phyloP scores from a whole-genome alignment of 2,797 vertebrate genomes.

The Falco novaeseelandiae region DNA sequence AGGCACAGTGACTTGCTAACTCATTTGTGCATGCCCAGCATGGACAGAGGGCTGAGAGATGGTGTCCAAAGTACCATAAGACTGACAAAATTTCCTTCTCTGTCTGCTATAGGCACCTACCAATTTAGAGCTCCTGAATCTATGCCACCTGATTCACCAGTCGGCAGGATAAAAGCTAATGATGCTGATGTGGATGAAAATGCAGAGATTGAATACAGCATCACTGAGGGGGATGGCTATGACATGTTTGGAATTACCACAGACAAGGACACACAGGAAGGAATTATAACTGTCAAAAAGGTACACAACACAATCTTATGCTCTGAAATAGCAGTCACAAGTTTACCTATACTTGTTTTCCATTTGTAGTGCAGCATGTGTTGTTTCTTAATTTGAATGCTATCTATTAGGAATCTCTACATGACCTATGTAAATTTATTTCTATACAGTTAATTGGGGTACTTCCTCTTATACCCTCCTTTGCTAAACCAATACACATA shows the following conservation, averaged over 20 bases:
- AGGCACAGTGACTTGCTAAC: fast-evolving
- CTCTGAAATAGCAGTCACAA: neutral
- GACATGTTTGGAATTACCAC: conserved; percentile 88
- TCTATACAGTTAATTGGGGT: neutral
- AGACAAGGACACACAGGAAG: conserved; percentile 89
- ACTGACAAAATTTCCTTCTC: neutral
- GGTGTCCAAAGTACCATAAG: neutral
- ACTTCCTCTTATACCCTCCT: neutral
- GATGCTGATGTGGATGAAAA: conserved; percentile 90
- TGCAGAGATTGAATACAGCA: conserved; percentile 89
- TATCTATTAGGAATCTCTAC: neutral
- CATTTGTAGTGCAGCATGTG: neutral
- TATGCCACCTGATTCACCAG: conserved; percentile 73
- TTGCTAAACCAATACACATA: neutral
- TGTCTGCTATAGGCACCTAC: conserved; percentile 82
- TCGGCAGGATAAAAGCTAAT: conserved; percentile 87
- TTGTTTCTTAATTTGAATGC: neutral
- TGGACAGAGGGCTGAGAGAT: neutral
- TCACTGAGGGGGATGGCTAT: conserved; percentile 87
- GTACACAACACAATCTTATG: conserved; percentile 58
- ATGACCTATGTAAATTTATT: neutral
- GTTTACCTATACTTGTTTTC: neutral
- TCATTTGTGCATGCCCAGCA: neutral
- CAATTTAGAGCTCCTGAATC: conserved; percentile 89
- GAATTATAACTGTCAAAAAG: conserved; percentile 89